Evolutionary conservation across 2,797 vertebrate species (phyloP), one percentile per base, ranked within the genome.

Genomic region (Cottoperca gobio): DNA sequence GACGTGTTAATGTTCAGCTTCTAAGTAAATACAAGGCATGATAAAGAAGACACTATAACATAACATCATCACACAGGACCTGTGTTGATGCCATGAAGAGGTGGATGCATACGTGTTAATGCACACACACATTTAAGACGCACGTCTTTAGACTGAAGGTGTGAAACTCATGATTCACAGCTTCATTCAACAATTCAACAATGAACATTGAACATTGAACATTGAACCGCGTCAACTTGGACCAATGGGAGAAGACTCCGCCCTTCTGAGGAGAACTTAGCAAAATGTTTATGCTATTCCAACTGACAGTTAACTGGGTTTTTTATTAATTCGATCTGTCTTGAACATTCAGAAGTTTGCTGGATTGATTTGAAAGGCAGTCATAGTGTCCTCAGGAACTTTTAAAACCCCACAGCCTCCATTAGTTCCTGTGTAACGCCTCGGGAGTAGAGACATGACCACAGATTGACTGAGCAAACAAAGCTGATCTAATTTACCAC

Each of bases 121-220:
- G 33, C 11, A 8, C n/a, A 6, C 26, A 46, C 16, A 31, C 86
- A 81, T 85, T 76, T 67, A 73, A 72, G 61, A 37, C 49, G 40
- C 21, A 54, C 3, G 3, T 70, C 72, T 70, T 62, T 52, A 12
- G 65, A 74, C 61, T 55, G 26, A 53, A 64, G 39, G 78, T 50
- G 48, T 39, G 26, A 60, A 69, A 74, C 86, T 37, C 53, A 83
- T 82, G 80, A 86, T 85, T 76, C 74, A 79, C 26, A 68, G 45
- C 58, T 68, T 58, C 49, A 65, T 81, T 81, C 37, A 81, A n/a
- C n/a, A n/a, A n/a, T n/a, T n/a, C n/a, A n/a, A 76, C 74, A 64
- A 83, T 74, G 52, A 85, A 81, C 67, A 75, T n/a, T n/a, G n/a
- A n/a, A n/a, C n/a, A n/a, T n/a, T n/a, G n/a, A n/a, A n/a, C n/a